Conservation (phyloP, 2,113 vertebrate species). For the Takifugu bimaculatus region DNA sequence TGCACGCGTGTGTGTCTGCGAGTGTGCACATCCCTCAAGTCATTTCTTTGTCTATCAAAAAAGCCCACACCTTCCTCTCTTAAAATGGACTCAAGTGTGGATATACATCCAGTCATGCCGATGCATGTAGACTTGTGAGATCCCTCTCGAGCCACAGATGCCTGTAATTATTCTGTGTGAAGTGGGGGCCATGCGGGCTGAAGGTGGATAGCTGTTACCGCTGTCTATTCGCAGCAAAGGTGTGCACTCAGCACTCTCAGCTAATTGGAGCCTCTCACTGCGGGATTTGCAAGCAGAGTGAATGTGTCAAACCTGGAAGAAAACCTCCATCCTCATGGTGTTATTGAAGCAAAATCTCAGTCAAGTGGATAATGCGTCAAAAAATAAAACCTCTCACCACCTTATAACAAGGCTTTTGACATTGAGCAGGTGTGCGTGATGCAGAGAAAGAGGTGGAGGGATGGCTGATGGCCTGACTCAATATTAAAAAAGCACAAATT, state of each 20-base stretch:
- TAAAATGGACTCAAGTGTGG: slow-evolving; percentile 35
- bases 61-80: slow-evolving; percentile 31
- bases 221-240: slow-evolving; percentile 57
- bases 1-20: slow-evolving; percentile 15
- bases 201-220: slow-evolving; percentile 63
- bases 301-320: slow-evolving; percentile 56
- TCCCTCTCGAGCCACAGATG: slow-evolving; percentile 36
- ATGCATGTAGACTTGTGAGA: slow-evolving; percentile 35
- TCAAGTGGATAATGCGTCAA: slow-evolving; percentile 63
- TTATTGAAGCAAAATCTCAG: slow-evolving; percentile 58
- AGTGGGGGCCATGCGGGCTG: slow-evolving; percentile 59
- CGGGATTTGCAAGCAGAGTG: slow-evolving; percentile 68
- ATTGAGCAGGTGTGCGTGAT: slow-evolving; percentile 37
- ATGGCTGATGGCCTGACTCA: neutral
- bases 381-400: slow-evolving; percentile 39
- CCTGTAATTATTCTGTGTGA: slow-evolving; percentile 69
- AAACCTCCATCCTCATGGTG: slow-evolving; percentile 34
- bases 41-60: slow-evolving; percentile 18
- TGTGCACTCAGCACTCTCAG: slow-evolving; percentile 66
- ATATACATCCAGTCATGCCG: slow-evolving; percentile 25
- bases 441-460: slow-evolving; percentile 1
- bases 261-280: slow-evolving; percentile 72
- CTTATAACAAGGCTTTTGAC: slow-evolving; percentile 40
- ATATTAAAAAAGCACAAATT: no score
- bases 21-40: slow-evolving; percentile 22